Evolutionary conservation across 2,888 invertebrate species (phyloP).

Genomic region (Chrysomela aeneicollis): DNA sequence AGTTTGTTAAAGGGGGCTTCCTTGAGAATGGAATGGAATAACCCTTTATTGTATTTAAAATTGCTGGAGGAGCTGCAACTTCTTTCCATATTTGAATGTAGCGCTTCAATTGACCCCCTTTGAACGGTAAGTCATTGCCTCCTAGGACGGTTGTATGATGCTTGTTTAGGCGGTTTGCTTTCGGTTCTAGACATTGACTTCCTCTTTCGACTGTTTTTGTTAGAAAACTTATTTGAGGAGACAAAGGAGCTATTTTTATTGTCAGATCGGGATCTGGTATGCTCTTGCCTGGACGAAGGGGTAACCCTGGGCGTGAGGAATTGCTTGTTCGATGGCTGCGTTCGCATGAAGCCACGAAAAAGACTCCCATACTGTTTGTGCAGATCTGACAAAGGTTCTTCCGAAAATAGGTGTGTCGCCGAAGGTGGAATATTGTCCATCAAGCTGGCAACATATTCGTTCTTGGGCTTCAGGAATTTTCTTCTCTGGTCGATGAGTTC

Average conservation of each 20-base stretch:
- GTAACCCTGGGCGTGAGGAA: slow-evolving; percentile 7
- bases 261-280: not conserved
- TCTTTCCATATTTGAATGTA: slow-evolving; percentile 25
- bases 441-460: slow-evolving; percentile 9
- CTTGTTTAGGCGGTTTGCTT: slow-evolving; percentile 1
- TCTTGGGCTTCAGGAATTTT: slow-evolving; percentile 17
- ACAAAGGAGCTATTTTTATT: not conserved
- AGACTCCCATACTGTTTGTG: slow-evolving; percentile 27
- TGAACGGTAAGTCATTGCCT: slow-evolving; percentile 22
- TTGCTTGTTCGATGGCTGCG: slow-evolving; percentile 6
- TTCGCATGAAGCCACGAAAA: slow-evolving; percentile 12
- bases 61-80: slow-evolving; percentile 24
- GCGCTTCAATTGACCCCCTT: slow-evolving; percentile 20
- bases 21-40: slow-evolving; percentile 33
- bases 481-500: slow-evolving; percentile 23
- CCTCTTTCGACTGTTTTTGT: not conserved
- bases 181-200: not conserved
- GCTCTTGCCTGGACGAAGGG: slow-evolving; percentile 1
- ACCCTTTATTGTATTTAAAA: slow-evolving; percentile 31
- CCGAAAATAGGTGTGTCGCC: slow-evolving; percentile 22
- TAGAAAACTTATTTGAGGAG: not conserved
- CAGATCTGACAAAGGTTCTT: slow-evolving; percentile 15
- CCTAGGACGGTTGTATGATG: slow-evolving; percentile 4
- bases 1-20: slow-evolving; percentile 20
- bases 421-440: slow-evolving; percentile 23